These are phyloP conservation scores for Ethmia dodecea DNA, from an alignment of 2,888 invertebrate species.

Conservation along the genomic window DNA sequence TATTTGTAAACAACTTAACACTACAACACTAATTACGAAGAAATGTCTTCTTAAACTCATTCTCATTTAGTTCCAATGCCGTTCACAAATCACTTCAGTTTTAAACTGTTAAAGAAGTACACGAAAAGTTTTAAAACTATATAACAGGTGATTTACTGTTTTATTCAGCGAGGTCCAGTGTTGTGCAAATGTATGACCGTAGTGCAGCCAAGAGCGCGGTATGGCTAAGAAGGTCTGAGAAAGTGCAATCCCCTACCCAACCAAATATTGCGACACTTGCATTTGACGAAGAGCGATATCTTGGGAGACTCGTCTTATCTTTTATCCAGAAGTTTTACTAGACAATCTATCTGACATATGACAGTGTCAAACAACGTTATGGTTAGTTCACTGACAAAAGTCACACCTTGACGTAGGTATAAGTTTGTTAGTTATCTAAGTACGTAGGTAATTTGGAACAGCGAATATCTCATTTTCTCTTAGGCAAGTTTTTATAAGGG, in stretches of 20 bases:
- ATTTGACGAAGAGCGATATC: not conserved
- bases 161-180: conserved; percentile 1
- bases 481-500: too few species aligned
- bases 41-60: conserved; percentile 35
- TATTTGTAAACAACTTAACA: conserved; percentile 40
- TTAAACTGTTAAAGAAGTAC: not conserved
- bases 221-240: conserved; percentile 38
- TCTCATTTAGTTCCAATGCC: too few species aligned
- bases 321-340: too few species aligned
- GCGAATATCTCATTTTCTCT: too few species aligned
- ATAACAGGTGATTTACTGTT: conserved; percentile 2
- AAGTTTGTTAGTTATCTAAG: too few species aligned
- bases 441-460: too few species aligned
- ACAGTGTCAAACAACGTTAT: too few species aligned
- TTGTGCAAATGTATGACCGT: conserved; percentile 1
- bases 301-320: too few species aligned
- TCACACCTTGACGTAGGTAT: too few species aligned
- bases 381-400: too few species aligned
- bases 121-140: conserved; percentile 5
- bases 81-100: not conserved
- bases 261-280: conserved; percentile 35
- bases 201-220: conserved; percentile 26
- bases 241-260: conserved; percentile 47
- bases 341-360: too few species aligned
- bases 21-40: conserved; percentile 34